These are phyloP conservation scores for Paraplagusia blochii DNA, from an alignment of 2,113 vertebrate genomes.

Conservation along the genomic window DNA sequence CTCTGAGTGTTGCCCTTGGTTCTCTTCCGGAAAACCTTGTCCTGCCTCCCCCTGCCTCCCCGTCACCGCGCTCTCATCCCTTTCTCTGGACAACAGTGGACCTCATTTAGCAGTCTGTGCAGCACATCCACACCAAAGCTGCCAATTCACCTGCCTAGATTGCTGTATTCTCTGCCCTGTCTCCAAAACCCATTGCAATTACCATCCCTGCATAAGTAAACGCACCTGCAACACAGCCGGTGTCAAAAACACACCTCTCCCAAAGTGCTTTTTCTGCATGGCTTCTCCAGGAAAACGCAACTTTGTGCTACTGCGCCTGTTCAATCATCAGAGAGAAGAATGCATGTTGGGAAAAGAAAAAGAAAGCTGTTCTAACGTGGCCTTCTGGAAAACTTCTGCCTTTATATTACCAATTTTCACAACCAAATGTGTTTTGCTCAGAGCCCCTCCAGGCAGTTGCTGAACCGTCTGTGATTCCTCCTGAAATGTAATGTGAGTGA, in stretches of 20 bases:
- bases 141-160: conserved; percentile 69
- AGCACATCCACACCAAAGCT: conserved; percentile 53
- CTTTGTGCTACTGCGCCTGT: conserved; percentile 22
- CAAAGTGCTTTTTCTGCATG: conserved; percentile 10
- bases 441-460: conserved; percentile 20
- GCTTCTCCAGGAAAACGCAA: conserved; percentile 15
- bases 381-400: conserved; percentile 14
- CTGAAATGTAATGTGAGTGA: conserved; percentile 16
- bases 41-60: conserved; percentile 17
- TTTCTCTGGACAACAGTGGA: conserved; percentile 60
- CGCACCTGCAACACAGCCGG: conserved; percentile 27
- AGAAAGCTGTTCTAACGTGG: conserved; percentile 9
- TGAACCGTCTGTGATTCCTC: conserved; percentile 10
- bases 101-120: conserved; percentile 69
- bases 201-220: conserved; percentile 54
- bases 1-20: conserved; percentile 23
- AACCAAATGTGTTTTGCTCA: conserved; percentile 11
- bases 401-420: conserved; percentile 11
- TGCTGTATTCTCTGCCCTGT: conserved; percentile 53
- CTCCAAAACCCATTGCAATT: conserved; percentile 62
- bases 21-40: conserved; percentile 17
- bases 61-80: conserved; percentile 24
- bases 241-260: conserved; percentile 28
- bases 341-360: neutral
- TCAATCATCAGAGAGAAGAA: conserved; percentile 23